Evolutionary conservation across 2,797 vertebrate genomes (phyloP), one percentile per base, ranked within the genome.

Genomic region (Toxotes lorentzi): DNA sequence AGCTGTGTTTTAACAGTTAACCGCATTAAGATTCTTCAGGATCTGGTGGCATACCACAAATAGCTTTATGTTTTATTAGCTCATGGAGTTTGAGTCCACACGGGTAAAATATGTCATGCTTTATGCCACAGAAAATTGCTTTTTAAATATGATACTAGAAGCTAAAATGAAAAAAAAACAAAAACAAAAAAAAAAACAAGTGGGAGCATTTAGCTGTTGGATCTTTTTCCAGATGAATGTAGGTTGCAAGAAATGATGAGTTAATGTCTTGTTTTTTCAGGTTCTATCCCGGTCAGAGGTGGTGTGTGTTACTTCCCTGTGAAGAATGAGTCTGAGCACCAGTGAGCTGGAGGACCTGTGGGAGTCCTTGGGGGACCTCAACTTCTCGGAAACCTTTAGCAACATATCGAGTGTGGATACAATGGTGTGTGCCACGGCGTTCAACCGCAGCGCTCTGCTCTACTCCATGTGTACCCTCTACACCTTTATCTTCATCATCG

Each of bases 401-500:
- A 97, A 95, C 53, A 92, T 96, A 1, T 95, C 98, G n/a, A 96
- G 92, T 68, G 95, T 97, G 58, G 96, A 97, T 1, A 71, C 95
- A 0, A 80, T 94, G 12, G 87, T 96, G 57, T 99, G 98, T 11
- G 70, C 94, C 0, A 72, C 82, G 3, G 90, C 93, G 0, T 95
- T 99, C 82, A 95, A 95, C 91, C 97, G 96, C 57, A 95, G 81
- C 0, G 91, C 93, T 47, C 92, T 99, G 73, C 94, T 98, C 0
- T 96, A 97, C 83, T 95, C 95, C 13, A 95, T 98, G 63, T 96
- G 97, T 54, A 94, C 97, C 84, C 92, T 98, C 73, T 98, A 97
- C 89, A 94, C 96, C 0, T 98, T 99, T 66, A 98, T 99, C 91
- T 99, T 98, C 19, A 90, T 99, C 7, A 87, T 97, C 0, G 98